A percentile compares a stretch with the other conserved stretches of the same genome.
Conservation (phyloP, 2,113 vertebrate species). For the Zosterops borbonicus region DNA sequence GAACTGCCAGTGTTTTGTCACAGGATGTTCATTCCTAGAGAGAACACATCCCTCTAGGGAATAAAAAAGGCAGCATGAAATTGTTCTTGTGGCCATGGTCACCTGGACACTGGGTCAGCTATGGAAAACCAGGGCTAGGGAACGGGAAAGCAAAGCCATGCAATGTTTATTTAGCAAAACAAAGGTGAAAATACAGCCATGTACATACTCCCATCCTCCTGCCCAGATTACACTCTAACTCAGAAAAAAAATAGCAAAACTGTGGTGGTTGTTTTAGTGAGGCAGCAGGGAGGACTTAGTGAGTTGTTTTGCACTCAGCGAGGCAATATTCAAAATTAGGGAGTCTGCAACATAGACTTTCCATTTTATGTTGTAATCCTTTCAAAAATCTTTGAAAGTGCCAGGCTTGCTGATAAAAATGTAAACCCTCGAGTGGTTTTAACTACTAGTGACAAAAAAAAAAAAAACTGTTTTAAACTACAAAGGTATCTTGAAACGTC, state of each 20-base stretch:
- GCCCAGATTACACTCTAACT: neutral
- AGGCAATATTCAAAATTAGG: constrained; percentile 47
- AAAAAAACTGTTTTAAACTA: constrained; percentile 28
- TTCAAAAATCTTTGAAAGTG: constrained; percentile 68
- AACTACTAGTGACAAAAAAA: constrained; percentile 54
- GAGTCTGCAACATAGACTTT: constrained; percentile 7
- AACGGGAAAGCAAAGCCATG: neutral
- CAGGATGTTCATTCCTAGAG: neutral
- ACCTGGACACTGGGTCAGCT: neutral
- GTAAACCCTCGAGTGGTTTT: constrained; percentile 67
- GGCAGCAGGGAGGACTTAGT: constrained; percentile 22
- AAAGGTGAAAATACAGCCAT: neutral
- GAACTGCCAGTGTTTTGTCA: neutral
- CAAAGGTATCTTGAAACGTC: constrained; percentile 72
- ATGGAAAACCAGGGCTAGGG: neutral
- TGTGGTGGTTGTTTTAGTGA: neutral
- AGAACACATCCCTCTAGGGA: neutral
- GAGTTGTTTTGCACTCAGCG: neutral
- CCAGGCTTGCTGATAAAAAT: constrained; percentile 64
- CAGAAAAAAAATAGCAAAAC: neutral
- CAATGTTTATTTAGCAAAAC: neutral
- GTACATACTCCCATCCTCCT: neutral
- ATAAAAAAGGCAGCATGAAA: neutral
- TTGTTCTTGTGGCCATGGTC: rapidly evolving
- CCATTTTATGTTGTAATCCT: constrained; percentile 62